phyloP scores from a whole-genome alignment of 1,140 invertebrate species.

The Spodoptera litura region DNA sequence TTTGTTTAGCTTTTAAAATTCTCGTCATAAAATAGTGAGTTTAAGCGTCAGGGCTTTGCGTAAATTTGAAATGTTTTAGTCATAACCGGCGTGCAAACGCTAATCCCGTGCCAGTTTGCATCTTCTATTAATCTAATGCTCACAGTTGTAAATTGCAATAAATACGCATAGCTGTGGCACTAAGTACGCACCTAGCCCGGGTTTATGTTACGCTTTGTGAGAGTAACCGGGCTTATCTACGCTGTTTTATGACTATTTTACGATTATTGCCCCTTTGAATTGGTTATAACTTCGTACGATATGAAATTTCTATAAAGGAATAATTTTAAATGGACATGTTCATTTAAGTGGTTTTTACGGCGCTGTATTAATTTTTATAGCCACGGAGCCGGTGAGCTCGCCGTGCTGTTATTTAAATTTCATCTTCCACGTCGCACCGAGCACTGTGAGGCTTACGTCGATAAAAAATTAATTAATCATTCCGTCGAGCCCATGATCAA shows the following conservation, averaged over 20 bases:
- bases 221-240: conserved; percentile 77
- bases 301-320: conserved; percentile 83
- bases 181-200: conserved; percentile 58
- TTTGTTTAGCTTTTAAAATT: conserved; percentile 42
- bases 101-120: conserved; percentile 34
- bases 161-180: conserved; percentile 58
- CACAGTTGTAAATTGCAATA: conserved; percentile 57
- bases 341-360: conserved; percentile 74
- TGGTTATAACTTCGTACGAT: conserved; percentile 81
- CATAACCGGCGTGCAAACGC: conserved; percentile 6
- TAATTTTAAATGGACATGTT: conserved; percentile 81
- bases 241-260: conserved; percentile 82
- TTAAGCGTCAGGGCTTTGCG: conserved; percentile 20
- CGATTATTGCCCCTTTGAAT: conserved; percentile 82
- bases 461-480: conserved; percentile 41
- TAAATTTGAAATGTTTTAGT: conserved; percentile 30
- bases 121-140: conserved; percentile 52
- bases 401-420: conserved; percentile 45
- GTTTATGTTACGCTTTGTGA: conserved; percentile 70
- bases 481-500: not conserved
- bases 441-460: not conserved
- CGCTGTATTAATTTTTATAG: conserved; percentile 74
- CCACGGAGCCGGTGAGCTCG: conserved; percentile 39
- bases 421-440: conserved; percentile 14
- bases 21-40: conserved; percentile 31